Conservation (phyloP, 2,888 invertebrate genomes). For the Linnaemya vulpina region DNA sequence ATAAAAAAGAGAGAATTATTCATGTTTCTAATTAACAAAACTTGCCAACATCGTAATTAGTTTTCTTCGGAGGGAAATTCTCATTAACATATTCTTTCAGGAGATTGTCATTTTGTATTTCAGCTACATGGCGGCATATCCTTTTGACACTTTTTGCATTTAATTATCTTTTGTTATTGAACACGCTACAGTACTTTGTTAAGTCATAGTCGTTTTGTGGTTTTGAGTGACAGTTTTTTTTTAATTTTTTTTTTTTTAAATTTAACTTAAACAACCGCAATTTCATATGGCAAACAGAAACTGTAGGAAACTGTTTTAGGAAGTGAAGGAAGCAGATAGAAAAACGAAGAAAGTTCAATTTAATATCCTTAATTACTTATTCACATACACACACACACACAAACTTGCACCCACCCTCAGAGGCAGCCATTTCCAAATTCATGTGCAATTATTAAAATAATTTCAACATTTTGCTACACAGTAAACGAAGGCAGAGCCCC, state of each 20-base stretch:
- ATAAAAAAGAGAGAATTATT: not conserved
- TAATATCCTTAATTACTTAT: conserved; percentile 65
- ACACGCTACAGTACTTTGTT: conserved; percentile 37
- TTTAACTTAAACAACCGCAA: conserved; percentile 49
- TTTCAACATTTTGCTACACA: conserved; percentile 34
- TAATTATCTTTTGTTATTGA: conserved; percentile 38
- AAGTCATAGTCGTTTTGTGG: not conserved
- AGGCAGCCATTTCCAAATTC: not conserved
- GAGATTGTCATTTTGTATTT: not conserved
- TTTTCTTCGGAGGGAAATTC: not conserved
- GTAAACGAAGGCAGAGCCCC: conserved; percentile 19
- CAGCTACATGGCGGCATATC: not conserved
- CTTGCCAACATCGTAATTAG: conserved; percentile 21
- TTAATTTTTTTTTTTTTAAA: not conserved
- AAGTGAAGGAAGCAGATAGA: conserved; percentile 6
- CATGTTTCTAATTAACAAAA: not conserved
- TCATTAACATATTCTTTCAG: not conserved
- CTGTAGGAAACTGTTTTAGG: not conserved
- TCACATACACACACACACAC: not conserved
- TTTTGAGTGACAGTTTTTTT: not conserved
- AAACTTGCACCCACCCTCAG: not conserved
- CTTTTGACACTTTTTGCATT: conserved; percentile 3
- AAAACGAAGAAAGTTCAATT: conserved; percentile 54
- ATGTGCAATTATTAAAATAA: conserved; percentile 33
- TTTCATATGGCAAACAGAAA: conserved; percentile 6